phyloP scores from a whole-genome alignment of 2,888 invertebrate genomes.

The Amiota mariae region DNA sequence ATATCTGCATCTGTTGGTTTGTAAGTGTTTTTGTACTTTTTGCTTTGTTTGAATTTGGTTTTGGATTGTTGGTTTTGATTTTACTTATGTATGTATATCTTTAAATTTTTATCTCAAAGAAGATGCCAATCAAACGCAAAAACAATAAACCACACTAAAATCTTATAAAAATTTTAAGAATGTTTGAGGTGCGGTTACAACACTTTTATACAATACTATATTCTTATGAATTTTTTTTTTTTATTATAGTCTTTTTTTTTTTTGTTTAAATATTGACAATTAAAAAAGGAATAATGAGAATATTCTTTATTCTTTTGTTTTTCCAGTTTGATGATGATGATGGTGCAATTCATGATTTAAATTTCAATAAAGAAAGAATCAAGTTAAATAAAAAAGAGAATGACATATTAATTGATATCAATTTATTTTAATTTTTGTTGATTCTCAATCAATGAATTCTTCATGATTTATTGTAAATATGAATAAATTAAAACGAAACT shows the following conservation, averaged over 20 bases:
- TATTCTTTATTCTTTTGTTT: not conserved
- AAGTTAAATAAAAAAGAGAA: too few species aligned
- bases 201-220: not conserved
- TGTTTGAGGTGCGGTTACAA: slow-evolving; percentile 21
- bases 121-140: not conserved
- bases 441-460: not conserved
- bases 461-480: not conserved
- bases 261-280: not conserved
- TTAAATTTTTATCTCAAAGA: slow-evolving; percentile 51
- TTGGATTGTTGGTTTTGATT: slow-evolving; percentile 35
- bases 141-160: not conserved
- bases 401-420: slow-evolving; percentile 16
- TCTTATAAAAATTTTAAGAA: not conserved
- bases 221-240: not conserved
- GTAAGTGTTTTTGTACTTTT: not conserved
- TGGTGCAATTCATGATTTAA: too few species aligned
- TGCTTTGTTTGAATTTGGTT: slow-evolving; percentile 22
- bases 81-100: slow-evolving; percentile 59
- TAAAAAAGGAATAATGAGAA: not conserved
- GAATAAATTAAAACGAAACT: too few species aligned
- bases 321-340: too few species aligned
- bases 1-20: slow-evolving; percentile 14
- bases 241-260: not conserved
- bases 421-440: not conserved
- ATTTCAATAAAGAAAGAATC: too few species aligned